Conservation (phyloP, 2,797 vertebrate species). For the Melanotaenia maccullochi region DNA sequence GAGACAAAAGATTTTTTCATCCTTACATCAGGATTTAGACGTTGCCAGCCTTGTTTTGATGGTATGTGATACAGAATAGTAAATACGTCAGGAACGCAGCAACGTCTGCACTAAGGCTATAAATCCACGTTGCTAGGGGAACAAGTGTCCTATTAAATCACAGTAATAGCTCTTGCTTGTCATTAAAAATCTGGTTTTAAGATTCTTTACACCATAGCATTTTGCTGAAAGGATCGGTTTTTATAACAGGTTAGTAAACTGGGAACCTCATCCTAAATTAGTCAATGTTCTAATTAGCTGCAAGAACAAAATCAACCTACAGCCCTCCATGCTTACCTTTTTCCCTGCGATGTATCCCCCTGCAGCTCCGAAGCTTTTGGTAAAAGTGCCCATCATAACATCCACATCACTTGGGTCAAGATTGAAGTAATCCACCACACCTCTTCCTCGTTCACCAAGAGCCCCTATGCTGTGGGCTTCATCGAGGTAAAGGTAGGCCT, state of each 20-base stretch:
- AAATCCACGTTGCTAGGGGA: background rate
- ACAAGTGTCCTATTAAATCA: too few relatives aligned
- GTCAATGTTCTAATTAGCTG: background rate
- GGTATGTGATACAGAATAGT: background rate
- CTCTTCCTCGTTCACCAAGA: slow-evolving; percentile 86
- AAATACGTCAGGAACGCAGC: slow-evolving; percentile 31
- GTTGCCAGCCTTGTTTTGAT: background rate
- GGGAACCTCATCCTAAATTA: background rate
- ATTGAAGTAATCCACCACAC: slow-evolving; percentile 87
- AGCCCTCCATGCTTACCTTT: slow-evolving; percentile 80
- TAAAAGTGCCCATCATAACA: slow-evolving; percentile 95
- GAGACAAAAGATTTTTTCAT: background rate
- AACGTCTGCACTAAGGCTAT: background rate
- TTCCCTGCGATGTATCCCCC: slow-evolving; percentile 95
- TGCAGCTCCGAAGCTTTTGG: slow-evolving; percentile 92
- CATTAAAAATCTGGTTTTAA: too few relatives aligned
- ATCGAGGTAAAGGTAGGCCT: slow-evolving; percentile 93
- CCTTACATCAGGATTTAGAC: background rate
- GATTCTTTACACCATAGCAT: too few relatives aligned
- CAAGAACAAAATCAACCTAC: background rate
- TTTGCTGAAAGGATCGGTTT: too few relatives aligned
- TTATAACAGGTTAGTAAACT: too few relatives aligned
- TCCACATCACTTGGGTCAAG: slow-evolving; percentile 89
- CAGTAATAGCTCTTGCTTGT: too few relatives aligned
- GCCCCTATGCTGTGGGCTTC: slow-evolving; percentile 96